phyloP scores from a whole-genome alignment of 2,113 vertebrate genomes.

The Rhea pennata region DNA sequence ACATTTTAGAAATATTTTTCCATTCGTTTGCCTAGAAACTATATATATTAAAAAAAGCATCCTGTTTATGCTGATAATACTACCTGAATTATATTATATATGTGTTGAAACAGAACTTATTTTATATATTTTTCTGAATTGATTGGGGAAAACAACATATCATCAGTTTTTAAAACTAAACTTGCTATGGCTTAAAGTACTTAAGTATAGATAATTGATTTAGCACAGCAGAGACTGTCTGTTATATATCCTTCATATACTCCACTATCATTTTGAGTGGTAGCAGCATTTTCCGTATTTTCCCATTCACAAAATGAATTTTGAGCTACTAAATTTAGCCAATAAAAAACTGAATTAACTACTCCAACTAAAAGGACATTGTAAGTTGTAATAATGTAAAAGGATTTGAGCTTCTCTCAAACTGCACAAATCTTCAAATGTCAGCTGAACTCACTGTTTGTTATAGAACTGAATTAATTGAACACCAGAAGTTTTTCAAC shows the following conservation, averaged over 20 bases:
- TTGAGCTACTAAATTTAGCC: neutral
- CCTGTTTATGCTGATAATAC: too few relatives aligned
- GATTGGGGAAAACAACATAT: neutral
- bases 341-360: neutral
- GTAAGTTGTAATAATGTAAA: neutral
- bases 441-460: neutral
- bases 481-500: neutral
- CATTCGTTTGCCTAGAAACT: neutral
- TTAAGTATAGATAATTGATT: neutral
- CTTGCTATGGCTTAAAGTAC: neutral
- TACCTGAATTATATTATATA: too few relatives aligned
- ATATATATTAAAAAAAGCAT: too few relatives aligned
- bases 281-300: neutral
- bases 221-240: neutral
- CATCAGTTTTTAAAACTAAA: neutral
- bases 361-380: neutral
- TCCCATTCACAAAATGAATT: neutral
- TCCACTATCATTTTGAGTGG: neutral
- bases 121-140: neutral
- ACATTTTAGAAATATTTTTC: too few relatives aligned
- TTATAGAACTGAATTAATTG: neutral
- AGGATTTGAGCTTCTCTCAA: neutral
- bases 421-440: neutral
- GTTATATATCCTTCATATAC: neutral
- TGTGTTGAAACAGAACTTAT: neutral